Percentiles rank a stretch among this genome's conserved stretches.
Conservation (phyloP, 2,797 vertebrate species). For the Ptychobarbus kaznakovi region DNA sequence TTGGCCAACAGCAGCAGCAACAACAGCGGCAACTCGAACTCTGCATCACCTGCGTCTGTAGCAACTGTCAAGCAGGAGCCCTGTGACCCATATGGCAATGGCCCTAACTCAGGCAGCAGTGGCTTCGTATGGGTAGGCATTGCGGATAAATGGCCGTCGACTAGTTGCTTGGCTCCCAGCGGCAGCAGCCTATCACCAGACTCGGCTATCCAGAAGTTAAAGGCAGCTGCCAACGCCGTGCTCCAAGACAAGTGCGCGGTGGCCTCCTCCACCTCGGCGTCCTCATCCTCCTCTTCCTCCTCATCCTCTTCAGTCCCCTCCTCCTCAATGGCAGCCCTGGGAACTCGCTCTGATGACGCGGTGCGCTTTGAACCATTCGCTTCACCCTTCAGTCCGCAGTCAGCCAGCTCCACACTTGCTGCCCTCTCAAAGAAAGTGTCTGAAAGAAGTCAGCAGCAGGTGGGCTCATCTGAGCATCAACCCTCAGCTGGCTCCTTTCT, state of each 20-base stretch:
- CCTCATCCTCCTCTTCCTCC: slow-evolving; percentile 74
- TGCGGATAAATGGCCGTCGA: slow-evolving; percentile 94
- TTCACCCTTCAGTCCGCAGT: slow-evolving; percentile 97
- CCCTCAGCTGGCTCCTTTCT: slow-evolving; percentile 92
- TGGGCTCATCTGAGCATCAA: slow-evolving; percentile 79
- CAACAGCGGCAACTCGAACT: slow-evolving; percentile 74
- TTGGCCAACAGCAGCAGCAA: slow-evolving; percentile 83
- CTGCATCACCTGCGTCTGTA: slow-evolving; percentile 77
- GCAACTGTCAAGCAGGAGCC: slow-evolving; percentile 90
- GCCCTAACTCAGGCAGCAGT: slow-evolving; percentile 76
- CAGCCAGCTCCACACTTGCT: slow-evolving; percentile 96
- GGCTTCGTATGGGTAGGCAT: slow-evolving; percentile 92
- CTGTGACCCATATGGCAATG: slow-evolving; percentile 87
- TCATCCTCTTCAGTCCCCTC: slow-evolving; percentile 73
- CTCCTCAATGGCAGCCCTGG: slow-evolving; percentile 74
- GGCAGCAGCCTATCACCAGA: slow-evolving; percentile 93
- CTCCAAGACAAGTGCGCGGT: slow-evolving; percentile 94
- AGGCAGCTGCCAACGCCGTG: slow-evolving; percentile 96
- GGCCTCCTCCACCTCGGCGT: slow-evolving; percentile 73
- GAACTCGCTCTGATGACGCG: slow-evolving; percentile 84
- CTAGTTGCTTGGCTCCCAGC: slow-evolving; percentile 81
- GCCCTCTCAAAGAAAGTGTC: slow-evolving; percentile 99
- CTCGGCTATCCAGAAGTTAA: slow-evolving; percentile 98
- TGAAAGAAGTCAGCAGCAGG: slow-evolving; percentile 85
- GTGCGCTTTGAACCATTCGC: slow-evolving; percentile 95